Conservation (phyloP, 2,888 invertebrate genomes). For the Orthonychiurus folsomi region DNA sequence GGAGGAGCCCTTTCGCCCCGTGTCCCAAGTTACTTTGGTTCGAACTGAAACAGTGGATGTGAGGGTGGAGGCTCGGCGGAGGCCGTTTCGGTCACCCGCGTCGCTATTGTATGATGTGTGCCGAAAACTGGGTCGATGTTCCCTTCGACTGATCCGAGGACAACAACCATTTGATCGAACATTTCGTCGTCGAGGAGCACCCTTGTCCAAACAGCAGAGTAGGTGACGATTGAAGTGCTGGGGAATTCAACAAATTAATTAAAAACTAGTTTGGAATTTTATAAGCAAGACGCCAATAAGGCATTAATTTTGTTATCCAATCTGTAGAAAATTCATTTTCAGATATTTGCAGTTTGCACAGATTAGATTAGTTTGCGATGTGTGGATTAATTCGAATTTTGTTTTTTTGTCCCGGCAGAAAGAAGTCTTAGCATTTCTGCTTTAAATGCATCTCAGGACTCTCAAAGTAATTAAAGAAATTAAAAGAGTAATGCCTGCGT, state of each 20-base stretch:
- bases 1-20: background rate
- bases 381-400: no score
- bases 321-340: no score
- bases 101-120: constrained; percentile 8
- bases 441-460: no score
- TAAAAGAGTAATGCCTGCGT: no score
- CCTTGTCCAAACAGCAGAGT: constrained; percentile 1
- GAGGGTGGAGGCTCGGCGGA: constrained; percentile 9
- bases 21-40: constrained; percentile 9
- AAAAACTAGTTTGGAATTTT: background rate
- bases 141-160: constrained; percentile 2
- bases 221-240: constrained; percentile 10
- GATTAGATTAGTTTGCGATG: no score
- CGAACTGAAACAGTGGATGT: constrained; percentile 4
- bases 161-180: background rate
- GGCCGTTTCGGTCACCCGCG: constrained; percentile 2
- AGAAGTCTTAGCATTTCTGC: no score
- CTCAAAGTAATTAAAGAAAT: no score
- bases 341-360: no score
- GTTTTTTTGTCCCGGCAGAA: no score
- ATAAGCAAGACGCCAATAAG: no score
- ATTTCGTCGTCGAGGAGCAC: background rate
- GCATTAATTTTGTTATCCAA: no score
- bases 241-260: background rate
- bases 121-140: background rate